Percentiles rank a stretch among this genome's conserved stretches.
Evolutionary conservation across 2,888 invertebrate species (phyloP).

Genomic region (Hirtodrosophila alboralis): DNA sequence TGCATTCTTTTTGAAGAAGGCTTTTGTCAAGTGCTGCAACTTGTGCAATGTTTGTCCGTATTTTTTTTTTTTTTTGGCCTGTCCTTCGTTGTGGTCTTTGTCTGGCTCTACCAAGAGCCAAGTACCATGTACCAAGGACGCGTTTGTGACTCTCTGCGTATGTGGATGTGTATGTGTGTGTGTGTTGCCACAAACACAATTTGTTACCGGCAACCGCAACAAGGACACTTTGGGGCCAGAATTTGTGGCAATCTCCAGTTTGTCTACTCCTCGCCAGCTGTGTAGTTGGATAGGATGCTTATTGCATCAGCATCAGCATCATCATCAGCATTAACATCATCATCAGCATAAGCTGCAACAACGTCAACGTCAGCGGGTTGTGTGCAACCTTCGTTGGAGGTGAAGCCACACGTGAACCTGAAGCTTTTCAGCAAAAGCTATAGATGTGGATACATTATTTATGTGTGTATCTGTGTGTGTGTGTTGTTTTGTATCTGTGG

Average conservation of each 20-base stretch:
- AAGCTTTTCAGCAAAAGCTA: slow-evolving; percentile 20
- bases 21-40: slow-evolving; percentile 23
- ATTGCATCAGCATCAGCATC: slow-evolving; percentile 21
- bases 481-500: slow-evolving; percentile 27
- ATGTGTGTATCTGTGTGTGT: slow-evolving; percentile 10
- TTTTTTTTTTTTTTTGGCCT: slow-evolving; percentile 25
- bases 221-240: slow-evolving; percentile 58
- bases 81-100: slow-evolving; percentile 56
- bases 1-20: slow-evolving; percentile 12
- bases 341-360: slow-evolving; percentile 21
- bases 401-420: slow-evolving; percentile 56
- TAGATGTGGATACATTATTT: background rate
- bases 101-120: slow-evolving; percentile 26
- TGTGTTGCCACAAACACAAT: slow-evolving; percentile 42
- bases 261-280: background rate
- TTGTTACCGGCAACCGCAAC: slow-evolving; percentile 59
- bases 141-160: too few species aligned
- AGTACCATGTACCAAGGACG: slow-evolving; percentile 53
- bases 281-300: background rate
- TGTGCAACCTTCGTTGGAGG: slow-evolving; percentile 38
- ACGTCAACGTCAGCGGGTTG: slow-evolving; percentile 32
- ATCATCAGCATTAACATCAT: slow-evolving; percentile 17
- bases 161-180: too few species aligned
- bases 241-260: slow-evolving; percentile 26
- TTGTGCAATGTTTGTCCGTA: slow-evolving; percentile 43